A percentile compares a stretch with the other conserved stretches of the same genome.
These are phyloP conservation scores for Ophiodon elongatus DNA, from an alignment of 2,113 vertebrate genomes.

Conservation along the genomic window DNA sequence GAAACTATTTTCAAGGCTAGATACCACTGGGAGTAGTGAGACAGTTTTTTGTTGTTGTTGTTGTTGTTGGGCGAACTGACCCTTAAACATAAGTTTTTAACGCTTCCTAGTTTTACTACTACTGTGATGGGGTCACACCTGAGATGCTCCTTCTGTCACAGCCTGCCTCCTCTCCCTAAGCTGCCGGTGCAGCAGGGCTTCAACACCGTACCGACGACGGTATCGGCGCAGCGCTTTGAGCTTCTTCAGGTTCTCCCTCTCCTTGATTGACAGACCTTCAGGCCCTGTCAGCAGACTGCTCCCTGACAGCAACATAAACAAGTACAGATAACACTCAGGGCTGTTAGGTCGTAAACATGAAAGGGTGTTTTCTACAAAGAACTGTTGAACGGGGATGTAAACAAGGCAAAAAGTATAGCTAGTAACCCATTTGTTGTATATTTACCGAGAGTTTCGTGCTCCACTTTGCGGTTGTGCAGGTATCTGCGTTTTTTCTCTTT, in stretches of 20 bases:
- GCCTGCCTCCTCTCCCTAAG: slow-evolving; percentile 91
- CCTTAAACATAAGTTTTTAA: not conserved
- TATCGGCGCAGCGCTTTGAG: slow-evolving; percentile 94
- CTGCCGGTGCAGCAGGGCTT: slow-evolving; percentile 94
- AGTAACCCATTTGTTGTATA: accelerated
- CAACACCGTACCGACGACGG: slow-evolving; percentile 93
- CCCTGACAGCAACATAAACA: slow-evolving; percentile 74
- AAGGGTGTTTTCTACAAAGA: not conserved
- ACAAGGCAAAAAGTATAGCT: not conserved
- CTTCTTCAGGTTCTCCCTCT: slow-evolving; percentile 92
- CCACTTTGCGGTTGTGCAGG: slow-evolving; percentile 92
- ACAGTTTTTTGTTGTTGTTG: too few relatives aligned
- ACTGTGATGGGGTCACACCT: slow-evolving; percentile 79
- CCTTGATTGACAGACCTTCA: slow-evolving; percentile 91
- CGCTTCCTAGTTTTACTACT: not conserved
- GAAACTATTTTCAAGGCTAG: not conserved
- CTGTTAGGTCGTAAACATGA: not conserved
- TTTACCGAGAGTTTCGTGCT: slow-evolving; percentile 92
- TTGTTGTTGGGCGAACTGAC: not conserved
- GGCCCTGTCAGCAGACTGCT: slow-evolving; percentile 93
- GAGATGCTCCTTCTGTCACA: slow-evolving; percentile 89
- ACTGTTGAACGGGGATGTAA: not conserved
- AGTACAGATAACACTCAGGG: not conserved
- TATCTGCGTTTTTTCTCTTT: slow-evolving; percentile 96
- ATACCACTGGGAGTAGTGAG: not conserved